A percentile compares a stretch with the other conserved stretches of the same genome.
Evolutionary conservation across 2,113 vertebrate species (phyloP).

Genomic region (Oncorhynchus keta): DNA sequence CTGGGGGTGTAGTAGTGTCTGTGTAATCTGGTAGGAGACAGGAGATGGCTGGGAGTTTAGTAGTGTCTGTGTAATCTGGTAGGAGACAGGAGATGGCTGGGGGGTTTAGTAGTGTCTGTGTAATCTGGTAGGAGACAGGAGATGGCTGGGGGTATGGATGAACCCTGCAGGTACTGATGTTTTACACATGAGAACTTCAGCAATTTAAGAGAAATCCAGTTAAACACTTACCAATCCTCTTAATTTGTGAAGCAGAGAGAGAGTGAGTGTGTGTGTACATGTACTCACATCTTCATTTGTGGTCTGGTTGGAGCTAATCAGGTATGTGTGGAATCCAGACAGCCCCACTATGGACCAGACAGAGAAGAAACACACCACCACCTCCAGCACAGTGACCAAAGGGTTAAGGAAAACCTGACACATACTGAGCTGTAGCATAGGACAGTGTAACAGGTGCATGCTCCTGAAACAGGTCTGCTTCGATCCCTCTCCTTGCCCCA

Average conservation of each 20-base stretch:
- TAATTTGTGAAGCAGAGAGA: background rate
- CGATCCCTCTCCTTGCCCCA: too few species aligned
- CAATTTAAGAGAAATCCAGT: background rate
- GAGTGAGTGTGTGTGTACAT: background rate
- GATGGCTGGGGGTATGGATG: background rate
- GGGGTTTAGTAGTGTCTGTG: too few species aligned
- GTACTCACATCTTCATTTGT: constrained; percentile 98
- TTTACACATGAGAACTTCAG: background rate
- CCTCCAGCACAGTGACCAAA: constrained; percentile 87
- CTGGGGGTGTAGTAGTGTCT: too few species aligned
- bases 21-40: too few species aligned
- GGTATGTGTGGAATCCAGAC: constrained; percentile 96
- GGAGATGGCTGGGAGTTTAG: too few species aligned
- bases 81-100: too few species aligned
- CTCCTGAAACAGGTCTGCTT: too few species aligned
- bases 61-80: background rate
- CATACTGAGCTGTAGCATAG: too few species aligned
- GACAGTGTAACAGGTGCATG: background rate
- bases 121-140: background rate
- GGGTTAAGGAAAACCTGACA: constrained; percentile 81
- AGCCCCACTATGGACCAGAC: constrained; percentile 98
- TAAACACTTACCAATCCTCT: background rate
- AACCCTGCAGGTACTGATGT: background rate
- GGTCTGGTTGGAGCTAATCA: constrained; percentile 99
- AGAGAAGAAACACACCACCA: constrained; percentile 98